Conservation (phyloP, 2,888 invertebrate genomes). For the Sminthurinus aureus region DNA sequence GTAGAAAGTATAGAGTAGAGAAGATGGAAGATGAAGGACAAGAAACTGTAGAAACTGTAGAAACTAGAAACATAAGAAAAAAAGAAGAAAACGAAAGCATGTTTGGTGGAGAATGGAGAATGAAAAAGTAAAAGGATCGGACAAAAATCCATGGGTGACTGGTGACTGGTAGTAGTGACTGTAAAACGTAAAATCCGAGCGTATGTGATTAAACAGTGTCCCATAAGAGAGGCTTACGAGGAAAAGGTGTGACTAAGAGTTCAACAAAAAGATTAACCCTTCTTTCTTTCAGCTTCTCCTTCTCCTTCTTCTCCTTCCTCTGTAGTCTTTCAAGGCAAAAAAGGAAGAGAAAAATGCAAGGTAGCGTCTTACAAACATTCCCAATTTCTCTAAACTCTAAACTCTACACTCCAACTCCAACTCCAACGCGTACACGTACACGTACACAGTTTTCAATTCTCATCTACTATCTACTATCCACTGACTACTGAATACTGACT, state of each 20-base stretch:
- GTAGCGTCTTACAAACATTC: neutral
- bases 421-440: neutral
- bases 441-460: neutral
- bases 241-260: slow-evolving; percentile 57
- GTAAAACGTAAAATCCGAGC: slow-evolving; percentile 35
- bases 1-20: neutral
- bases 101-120: too few relatives aligned
- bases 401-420: too few relatives aligned
- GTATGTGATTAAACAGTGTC: slow-evolving; percentile 45
- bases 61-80: neutral
- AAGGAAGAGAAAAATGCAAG: neutral
- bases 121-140: neutral
- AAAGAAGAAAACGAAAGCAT: neutral
- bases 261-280: slow-evolving; percentile 36
- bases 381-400: neutral
- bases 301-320: neutral
- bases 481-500: too few relatives aligned
- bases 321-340: neutral
- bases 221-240: slow-evolving; percentile 53
- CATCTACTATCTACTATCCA: too few relatives aligned
- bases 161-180: too few relatives aligned
- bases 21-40: neutral
- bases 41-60: neutral
- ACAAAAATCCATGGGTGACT: slow-evolving; percentile 8
- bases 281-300: slow-evolving; percentile 1